Base-by-base conservation (phyloP, 2,888 invertebrate genomes). In the Conistra vaccinii region DNA sequence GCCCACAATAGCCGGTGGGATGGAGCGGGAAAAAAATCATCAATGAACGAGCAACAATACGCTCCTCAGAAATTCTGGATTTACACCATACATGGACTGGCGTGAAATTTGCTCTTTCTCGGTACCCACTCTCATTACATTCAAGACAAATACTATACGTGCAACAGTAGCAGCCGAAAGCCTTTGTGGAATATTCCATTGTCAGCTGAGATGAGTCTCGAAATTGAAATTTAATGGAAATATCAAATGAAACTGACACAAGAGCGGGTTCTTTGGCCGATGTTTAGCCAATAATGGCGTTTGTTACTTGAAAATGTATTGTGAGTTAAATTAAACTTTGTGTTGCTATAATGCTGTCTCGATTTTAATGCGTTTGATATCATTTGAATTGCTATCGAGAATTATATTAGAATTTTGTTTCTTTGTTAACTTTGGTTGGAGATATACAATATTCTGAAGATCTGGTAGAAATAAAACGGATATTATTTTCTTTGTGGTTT, bases 151-250 rank as follows among this genome's bases (percentile, higher is more conserved):
- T 79, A 83, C 76, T 78, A 83, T 81, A 69, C 62, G 60, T 78
- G 69, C 79, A 83, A 85, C 83, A 88, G 89, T 87, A 88, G 88
- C 89, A 81, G 77, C 74, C 84, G 82, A 89, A 88, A 88, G n/a
- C 75, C 74, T 78, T 87, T 86, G 84, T 85, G 26, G 29, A 71
- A 69, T 58, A 48, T 65, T 55, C 78, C 66, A 80, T 86, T 86
- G 86, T 86, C 32, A 81, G 35, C 2, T 32, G 68, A 80, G 82
- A 94, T 93, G 93, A 94, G 92, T 93, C 93, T 90, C 91, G 91
- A 92, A 93, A 94, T 94, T 94, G 93, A 93, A 94, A 93, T 95
- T 93, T 85, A 84, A 86, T 86, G 84, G 94, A 93, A 94, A 94
- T 94, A 94, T 94, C 92, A 93, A 94, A 94, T 91, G 92, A 91